phyloP scores from a whole-genome alignment of 2,888 invertebrate species.

The Agrochola lota region DNA sequence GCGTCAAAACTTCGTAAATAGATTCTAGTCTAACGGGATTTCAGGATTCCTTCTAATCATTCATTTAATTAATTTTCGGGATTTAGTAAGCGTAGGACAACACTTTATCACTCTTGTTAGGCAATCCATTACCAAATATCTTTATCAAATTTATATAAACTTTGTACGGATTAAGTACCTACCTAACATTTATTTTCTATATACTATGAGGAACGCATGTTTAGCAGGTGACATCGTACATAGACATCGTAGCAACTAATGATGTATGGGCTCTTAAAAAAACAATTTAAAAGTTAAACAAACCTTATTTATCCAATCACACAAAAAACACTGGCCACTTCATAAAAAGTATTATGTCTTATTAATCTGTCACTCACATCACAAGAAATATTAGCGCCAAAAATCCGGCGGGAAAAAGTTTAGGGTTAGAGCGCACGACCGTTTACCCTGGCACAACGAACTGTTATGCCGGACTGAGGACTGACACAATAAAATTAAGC shows the following conservation, averaged over 20 bases:
- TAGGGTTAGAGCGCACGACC: conserved; percentile 74
- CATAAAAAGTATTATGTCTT: conserved; percentile 5
- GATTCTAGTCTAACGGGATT: neutral
- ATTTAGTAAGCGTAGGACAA: neutral
- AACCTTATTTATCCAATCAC: conserved; percentile 53
- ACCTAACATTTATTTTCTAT: neutral
- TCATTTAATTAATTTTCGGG: too few species aligned
- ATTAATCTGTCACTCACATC: conserved; percentile 49
- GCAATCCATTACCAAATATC: neutral
- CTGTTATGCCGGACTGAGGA: conserved; percentile 76
- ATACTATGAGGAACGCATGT: neutral
- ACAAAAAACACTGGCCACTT: conserved; percentile 40
- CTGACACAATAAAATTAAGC: conserved; percentile 86
- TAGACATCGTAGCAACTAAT: neutral
- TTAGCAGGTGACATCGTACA: neutral
- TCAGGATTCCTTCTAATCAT: neutral
- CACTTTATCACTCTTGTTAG: neutral
- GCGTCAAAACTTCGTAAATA: conserved; percentile 24
- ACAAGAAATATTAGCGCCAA: conserved; percentile 58
- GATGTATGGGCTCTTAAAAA: neutral
- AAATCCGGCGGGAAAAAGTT: conserved; percentile 70
- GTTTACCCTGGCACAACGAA: conserved; percentile 80
- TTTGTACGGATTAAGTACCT: neutral
- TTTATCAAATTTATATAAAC: neutral
- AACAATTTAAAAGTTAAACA: conserved; percentile 18